Conservation (phyloP, 2,797 vertebrate species). For the Neomorphus geoffroyi region DNA sequence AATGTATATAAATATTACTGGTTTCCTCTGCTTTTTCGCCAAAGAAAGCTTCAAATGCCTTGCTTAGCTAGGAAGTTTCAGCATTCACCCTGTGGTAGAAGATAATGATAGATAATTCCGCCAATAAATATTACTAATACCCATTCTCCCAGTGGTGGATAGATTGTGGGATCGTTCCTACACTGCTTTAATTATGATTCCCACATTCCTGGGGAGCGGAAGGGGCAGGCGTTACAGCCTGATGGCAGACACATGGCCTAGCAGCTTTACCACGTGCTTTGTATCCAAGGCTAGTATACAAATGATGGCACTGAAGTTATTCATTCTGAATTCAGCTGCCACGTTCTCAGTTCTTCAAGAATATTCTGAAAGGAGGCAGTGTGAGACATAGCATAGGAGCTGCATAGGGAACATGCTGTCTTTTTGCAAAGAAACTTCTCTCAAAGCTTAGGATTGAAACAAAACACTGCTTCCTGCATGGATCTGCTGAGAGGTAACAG, state of each 20-base stretch:
- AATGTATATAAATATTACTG: background rate
- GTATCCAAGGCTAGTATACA: background rate
- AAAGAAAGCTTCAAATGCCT: background rate
- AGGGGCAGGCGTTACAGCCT: background rate
- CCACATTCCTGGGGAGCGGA: background rate
- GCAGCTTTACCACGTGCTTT: background rate
- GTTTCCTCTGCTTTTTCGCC: background rate
- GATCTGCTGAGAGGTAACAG: background rate
- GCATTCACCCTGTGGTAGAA: background rate
- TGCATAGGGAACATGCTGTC: rapidly evolving
- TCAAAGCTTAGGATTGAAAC: background rate
- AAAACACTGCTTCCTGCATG: background rate
- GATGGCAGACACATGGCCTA: background rate
- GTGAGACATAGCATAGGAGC: background rate
- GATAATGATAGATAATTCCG: background rate
- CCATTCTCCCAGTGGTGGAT: background rate
- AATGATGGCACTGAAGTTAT: background rate
- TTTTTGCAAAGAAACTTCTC: background rate
- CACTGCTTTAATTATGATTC: background rate
- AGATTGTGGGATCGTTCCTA: background rate
- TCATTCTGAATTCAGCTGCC: background rate
- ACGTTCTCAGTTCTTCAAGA: background rate
- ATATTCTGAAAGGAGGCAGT: background rate
- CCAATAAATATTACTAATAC: background rate
- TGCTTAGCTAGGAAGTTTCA: background rate